A percentile compares a stretch with the other conserved stretches of the same genome.
phyloP scores from a whole-genome alignment of 1,140 invertebrate genomes.

The Sycobia sp. region DNA sequence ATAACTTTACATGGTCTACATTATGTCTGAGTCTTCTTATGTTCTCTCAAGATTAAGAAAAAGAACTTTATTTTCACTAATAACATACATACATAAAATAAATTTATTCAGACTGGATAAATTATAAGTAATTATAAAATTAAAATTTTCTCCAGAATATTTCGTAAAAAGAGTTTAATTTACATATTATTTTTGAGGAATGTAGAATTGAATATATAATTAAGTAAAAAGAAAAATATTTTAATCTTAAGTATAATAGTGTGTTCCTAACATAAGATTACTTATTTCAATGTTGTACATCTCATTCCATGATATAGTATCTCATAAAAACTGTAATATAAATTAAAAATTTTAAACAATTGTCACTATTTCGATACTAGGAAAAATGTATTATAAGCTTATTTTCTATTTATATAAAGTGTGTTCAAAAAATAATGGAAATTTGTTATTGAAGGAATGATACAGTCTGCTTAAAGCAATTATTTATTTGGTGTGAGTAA shows the following conservation, averaged over 20 bases:
- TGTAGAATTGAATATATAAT: not conserved
- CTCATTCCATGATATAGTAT: slow-evolving; percentile 20
- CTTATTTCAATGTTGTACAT: not conserved
- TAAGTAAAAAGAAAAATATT: slow-evolving; percentile 11
- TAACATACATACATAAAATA: not conserved
- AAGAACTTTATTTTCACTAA: slow-evolving; percentile 1
- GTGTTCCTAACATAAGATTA: slow-evolving; percentile 8
- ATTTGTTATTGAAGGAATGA: no score
- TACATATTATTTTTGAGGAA: slow-evolving; percentile 3
- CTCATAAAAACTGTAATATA: no score
- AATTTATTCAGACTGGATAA: not conserved
- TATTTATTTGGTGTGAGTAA: no score
- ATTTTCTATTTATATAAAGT: no score
- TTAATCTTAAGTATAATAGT: not conserved
- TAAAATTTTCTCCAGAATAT: not conserved
- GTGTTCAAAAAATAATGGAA: no score
- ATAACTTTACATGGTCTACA: not conserved
- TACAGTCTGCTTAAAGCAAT: no score
- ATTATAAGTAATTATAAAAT: not conserved
- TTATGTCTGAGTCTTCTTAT: slow-evolving; percentile 4
- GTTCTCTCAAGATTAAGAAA: not conserved
- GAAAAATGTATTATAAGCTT: no score
- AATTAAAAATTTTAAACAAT: no score
- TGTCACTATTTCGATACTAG: no score
- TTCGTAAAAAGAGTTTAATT: not conserved